Evolutionary conservation across 2,888 invertebrate genomes (phyloP), one percentile per base, ranked within the genome.

Genomic region (Melieria picta): DNA sequence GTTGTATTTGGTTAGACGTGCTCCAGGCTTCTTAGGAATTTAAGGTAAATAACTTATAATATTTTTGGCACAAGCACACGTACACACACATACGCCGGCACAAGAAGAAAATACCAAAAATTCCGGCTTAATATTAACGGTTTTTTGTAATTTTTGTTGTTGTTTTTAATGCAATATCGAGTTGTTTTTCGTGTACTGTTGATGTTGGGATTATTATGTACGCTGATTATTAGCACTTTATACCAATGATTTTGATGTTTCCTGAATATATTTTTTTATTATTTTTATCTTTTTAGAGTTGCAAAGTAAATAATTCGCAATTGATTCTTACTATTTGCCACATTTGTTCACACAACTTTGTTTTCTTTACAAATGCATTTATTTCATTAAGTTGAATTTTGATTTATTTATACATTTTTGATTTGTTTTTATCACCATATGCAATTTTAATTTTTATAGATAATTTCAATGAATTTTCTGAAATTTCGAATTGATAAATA

Each of bases 131-230:
- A 16, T 16, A 16, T 16, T 16, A 16, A 16, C 2, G 16, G 16
- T n/a, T n/a, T n/a, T n/a, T n/a, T n/a, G n/a, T n/a, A 2, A 2
- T 16, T 62, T 66, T 65, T 43, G 45, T 56, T 56, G n/a, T n/a
- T 43, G 11, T n/a, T n/a, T 42, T 42, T 46, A 13, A n/a, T 65
- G 6, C 13, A 5, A 52, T 52, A 9, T 52, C 6, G 11, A 7
- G 52, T 52, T 52, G 52, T 52, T 52, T n/a, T 52, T 52, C 13
- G 5, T 52, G 5, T 4, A 52, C 11, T 52, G 6, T 13, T 52
- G 52, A 52, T 52, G 13, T 10, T n/a, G 52, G 52, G 13, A 52
- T 52, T 9, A 52, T 5, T 30, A 30, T 30, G 30, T 30, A 30
- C 30, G 52, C 13, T 7, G 11, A 52, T 9, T 52, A n/a, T 52